phyloP scores from a whole-genome alignment of 2,113 vertebrate species.

The Oreochromis spilurus region DNA sequence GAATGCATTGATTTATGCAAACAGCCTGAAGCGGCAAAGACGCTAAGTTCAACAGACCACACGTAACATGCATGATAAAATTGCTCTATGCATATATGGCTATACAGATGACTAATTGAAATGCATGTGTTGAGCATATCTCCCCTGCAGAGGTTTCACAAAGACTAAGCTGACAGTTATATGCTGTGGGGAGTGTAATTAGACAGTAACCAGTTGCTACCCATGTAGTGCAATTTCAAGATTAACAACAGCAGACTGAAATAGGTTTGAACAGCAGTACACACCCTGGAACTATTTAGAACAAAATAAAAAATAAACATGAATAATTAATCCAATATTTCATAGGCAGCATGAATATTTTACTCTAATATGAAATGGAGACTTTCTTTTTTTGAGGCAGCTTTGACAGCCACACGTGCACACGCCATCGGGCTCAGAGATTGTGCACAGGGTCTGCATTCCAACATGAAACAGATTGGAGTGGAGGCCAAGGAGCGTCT shows the following conservation, averaged over 20 bases:
- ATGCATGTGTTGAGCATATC: slow-evolving; percentile 13
- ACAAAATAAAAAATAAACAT: background rate
- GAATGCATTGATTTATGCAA: slow-evolving; percentile 57
- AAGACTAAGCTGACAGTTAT: slow-evolving; percentile 30
- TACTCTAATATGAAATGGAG: background rate
- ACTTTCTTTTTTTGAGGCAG: background rate
- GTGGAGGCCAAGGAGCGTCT: slow-evolving; percentile 22
- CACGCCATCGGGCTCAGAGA: background rate
- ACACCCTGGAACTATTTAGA: slow-evolving; percentile 22
- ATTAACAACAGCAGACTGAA: slow-evolving; percentile 16
- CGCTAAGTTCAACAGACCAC: slow-evolving; percentile 11
- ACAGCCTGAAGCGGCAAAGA: slow-evolving; percentile 26
- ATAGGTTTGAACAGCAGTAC: slow-evolving; percentile 1
- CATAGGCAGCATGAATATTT: background rate
- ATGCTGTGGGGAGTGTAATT: slow-evolving; percentile 30
- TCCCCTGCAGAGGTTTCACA: background rate
- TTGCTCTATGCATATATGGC: slow-evolving; percentile 8
- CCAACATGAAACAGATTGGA: slow-evolving; percentile 43
- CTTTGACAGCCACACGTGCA: background rate
- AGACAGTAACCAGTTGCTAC: slow-evolving; percentile 35
- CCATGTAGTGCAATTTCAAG: slow-evolving; percentile 29
- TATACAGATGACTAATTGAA: slow-evolving; percentile 21
- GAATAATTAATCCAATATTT: background rate
- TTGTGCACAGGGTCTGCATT: slow-evolving; percentile 12
- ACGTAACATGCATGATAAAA: slow-evolving; percentile 36